A percentile compares a stretch with the other conserved stretches of the same genome.
phyloP scores from a whole-genome alignment of 1,140 invertebrate species.

The Drosophila grimshawi region DNA sequence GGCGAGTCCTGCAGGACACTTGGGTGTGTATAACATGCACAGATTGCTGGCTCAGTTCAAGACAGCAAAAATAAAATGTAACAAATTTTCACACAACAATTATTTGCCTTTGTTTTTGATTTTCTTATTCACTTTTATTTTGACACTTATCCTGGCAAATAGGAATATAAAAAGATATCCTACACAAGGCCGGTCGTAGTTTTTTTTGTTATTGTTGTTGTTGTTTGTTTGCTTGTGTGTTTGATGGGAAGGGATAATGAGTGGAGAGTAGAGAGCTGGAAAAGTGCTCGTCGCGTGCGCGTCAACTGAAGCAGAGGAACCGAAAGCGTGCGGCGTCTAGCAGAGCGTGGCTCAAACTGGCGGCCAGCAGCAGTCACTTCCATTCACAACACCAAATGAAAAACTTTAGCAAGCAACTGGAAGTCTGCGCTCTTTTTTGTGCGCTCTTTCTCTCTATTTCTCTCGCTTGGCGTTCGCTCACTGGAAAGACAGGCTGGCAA shows the following conservation, averaged over 20 bases:
- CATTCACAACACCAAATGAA: slow-evolving; percentile 14
- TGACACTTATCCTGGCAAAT: slow-evolving; percentile 27
- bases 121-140: slow-evolving; percentile 16
- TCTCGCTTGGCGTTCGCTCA: slow-evolving; percentile 31
- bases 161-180: slow-evolving; percentile 39
- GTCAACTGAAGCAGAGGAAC: slow-evolving; percentile 39
- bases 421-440: slow-evolving; percentile 5
- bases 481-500: slow-evolving; percentile 37
- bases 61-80: slow-evolving; percentile 4
- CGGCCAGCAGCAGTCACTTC: slow-evolving; percentile 31
- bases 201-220: slow-evolving; percentile 16
- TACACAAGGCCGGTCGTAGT: slow-evolving; percentile 36
- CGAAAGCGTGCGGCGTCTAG: slow-evolving; percentile 71
- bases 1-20: slow-evolving; percentile 64
- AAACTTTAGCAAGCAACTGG: slow-evolving; percentile 23
- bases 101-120: slow-evolving; percentile 3
- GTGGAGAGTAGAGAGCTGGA: slow-evolving; percentile 41
- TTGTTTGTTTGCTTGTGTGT: slow-evolving; percentile 10
- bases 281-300: slow-evolving; percentile 51
- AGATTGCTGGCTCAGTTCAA: slow-evolving; percentile 50
- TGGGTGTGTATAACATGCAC: slow-evolving; percentile 71
- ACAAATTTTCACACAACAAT: slow-evolving; percentile 10
- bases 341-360: slow-evolving; percentile 67
- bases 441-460: slow-evolving; percentile 17
- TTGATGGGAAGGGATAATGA: slow-evolving; percentile 7